Evolutionary conservation across 2,888 invertebrate genomes (phyloP), one percentile per base, ranked within the genome.

Genomic region (Lutraria lutraria): DNA sequence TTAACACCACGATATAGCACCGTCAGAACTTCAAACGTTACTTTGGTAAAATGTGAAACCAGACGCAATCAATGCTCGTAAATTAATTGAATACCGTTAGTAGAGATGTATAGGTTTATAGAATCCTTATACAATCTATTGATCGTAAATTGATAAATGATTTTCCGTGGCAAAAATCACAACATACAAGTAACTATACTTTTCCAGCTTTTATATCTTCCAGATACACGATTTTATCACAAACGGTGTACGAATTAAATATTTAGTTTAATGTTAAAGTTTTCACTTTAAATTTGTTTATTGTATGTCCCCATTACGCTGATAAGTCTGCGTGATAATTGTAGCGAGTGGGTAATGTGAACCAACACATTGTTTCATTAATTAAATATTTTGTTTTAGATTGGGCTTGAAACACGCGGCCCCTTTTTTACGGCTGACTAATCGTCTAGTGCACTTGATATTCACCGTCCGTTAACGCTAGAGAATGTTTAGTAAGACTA

Each of bases 1-100:
- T 88, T 84, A 89, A 83, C 86, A 56, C 54, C n/a, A 29, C 29
- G 43, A 83, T 81, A 72, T n/a, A 29, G 29, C 54, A 80, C 43
- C 72, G 83, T 34, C 52, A 56, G 43, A 85, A 88, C 86, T 88
- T 90, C 90, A 90, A 90, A 90, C 84, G 90, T 90, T 86, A 82
- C 90, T 81, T 80, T 68, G 86, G 90, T 76, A 56, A 84, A 88
- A 29, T 72, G 76, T 79, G 63, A 90, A 86, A 86, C 83, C 81
- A 72, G 56, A 56, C 81, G 86, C 68, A 82, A 88, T 82, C 88
- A 68, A 43, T 53, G 68, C 80, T 85, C 86, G 80, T 90, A 89
- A 90, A 88, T 90, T 85, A 56, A 88, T 88, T 63, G 88, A 88
- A 85, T 81, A 90, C 83, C 87, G 63, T 83, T 88, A 85, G 80